Percentiles rank a stretch among this genome's conserved stretches.
Evolutionary conservation across 2,797 vertebrate species (phyloP).

Genomic region (Anguilla pacifica): DNA sequence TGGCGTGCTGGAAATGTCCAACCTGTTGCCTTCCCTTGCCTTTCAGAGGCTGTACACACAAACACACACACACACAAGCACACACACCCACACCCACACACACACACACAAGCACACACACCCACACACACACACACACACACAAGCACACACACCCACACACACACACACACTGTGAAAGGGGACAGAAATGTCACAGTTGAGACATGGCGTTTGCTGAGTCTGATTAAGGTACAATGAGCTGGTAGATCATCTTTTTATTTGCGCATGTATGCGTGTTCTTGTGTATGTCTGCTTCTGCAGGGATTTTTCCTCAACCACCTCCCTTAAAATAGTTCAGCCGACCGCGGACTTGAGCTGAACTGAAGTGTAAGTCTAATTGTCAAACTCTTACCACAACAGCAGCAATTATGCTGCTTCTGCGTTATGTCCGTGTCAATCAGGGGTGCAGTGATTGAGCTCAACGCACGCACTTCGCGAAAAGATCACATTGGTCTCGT

Average conservation of each 20-base stretch:
- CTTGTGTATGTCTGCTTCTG: background rate
- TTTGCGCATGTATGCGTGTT: conserved; percentile 11
- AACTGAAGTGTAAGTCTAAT: background rate
- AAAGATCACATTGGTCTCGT: background rate
- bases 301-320: background rate
- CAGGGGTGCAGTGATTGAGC: background rate
- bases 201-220: background rate
- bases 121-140: too few relatives aligned
- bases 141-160: background rate
- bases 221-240: background rate
- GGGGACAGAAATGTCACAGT: background rate
- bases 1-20: background rate
- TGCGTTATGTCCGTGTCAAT: background rate
- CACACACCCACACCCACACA: background rate
- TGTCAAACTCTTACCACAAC: background rate
- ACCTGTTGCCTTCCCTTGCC: background rate
- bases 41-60: background rate
- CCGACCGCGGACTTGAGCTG: background rate
- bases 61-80: background rate
- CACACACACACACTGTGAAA: background rate
- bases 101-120: background rate
- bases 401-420: background rate
- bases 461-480: background rate
- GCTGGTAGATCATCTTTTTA: background rate
- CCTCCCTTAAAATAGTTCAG: background rate